These are phyloP conservation scores for Echeneis naucrates DNA, from an alignment of 2,797 vertebrate species.

Conservation along the genomic window DNA sequence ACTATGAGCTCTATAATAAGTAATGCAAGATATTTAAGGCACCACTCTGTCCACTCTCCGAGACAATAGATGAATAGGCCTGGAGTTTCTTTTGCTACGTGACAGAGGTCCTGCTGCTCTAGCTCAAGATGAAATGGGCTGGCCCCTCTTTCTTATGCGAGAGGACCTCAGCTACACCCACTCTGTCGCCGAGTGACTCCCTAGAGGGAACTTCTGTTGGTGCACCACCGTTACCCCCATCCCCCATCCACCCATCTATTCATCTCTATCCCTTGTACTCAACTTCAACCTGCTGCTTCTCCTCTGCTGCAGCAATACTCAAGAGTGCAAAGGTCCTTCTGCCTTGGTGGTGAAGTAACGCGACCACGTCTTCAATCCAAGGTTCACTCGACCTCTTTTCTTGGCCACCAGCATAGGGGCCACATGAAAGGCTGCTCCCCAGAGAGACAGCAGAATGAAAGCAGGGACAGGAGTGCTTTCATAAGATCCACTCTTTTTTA, in stretches of 20 bases:
- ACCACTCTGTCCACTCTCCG: conserved; percentile 73
- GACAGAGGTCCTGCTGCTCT: conserved; percentile 82
- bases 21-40: conserved; percentile 77
- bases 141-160: conserved; percentile 84
- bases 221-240: conserved; percentile 71
- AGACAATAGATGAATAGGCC: conserved; percentile 83
- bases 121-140: conserved; percentile 81
- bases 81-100: conserved; percentile 77
- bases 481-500: conserved; percentile 20
- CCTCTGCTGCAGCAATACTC: conserved; percentile 57
- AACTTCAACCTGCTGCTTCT: conserved; percentile 76
- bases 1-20: conserved; percentile 59
- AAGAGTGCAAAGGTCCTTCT: conserved; percentile 75
- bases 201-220: conserved; percentile 85
- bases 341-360: conserved; percentile 62
- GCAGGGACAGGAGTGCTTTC: conserved; percentile 45
- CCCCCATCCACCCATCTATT: conserved; percentile 73
- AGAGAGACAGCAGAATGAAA: conserved; percentile 58
- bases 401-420: conserved; percentile 51
- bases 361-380: conserved; percentile 46
- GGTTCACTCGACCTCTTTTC: conserved; percentile 57
- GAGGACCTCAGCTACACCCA: conserved; percentile 72
- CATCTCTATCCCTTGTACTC: conserved; percentile 72
- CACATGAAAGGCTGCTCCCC: conserved; percentile 74
- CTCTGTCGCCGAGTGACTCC: conserved; percentile 78